Conservation (phyloP, 1,140 invertebrate genomes). For the Drosophila prosaltans region DNA sequence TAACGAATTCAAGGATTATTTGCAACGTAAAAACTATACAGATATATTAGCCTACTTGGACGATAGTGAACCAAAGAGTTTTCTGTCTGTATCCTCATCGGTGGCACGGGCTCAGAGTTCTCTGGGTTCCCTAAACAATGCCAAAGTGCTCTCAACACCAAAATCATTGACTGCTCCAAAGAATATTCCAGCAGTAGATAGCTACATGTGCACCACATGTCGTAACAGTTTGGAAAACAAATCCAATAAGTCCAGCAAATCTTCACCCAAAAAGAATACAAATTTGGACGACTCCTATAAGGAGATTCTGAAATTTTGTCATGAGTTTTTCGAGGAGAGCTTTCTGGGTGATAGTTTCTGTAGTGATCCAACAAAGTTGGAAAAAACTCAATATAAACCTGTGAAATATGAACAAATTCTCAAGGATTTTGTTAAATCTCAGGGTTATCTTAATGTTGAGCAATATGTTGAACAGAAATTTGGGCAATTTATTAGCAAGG, state of each 20-base stretch:
- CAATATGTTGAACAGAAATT: slow-evolving; percentile 71
- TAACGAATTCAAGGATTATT: slow-evolving; percentile 69
- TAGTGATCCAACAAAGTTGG: slow-evolving; percentile 36
- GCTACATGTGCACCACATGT: slow-evolving; percentile 49
- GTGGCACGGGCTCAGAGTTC: slow-evolving; percentile 64
- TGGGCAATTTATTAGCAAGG: slow-evolving; percentile 58
- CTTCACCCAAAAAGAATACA: neutral
- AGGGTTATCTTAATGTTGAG: slow-evolving; percentile 52
- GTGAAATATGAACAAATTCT: slow-evolving; percentile 63
- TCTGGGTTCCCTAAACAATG: slow-evolving; percentile 55
- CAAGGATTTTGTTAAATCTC: slow-evolving; percentile 52
- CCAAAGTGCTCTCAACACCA: slow-evolving; percentile 58
- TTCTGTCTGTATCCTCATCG: slow-evolving; percentile 61
- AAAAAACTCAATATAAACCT: slow-evolving; percentile 49
- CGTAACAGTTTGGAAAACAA: slow-evolving; percentile 37
- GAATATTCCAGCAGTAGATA: slow-evolving; percentile 34
- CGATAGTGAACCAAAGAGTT: slow-evolving; percentile 55
- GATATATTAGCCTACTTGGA: slow-evolving; percentile 72
- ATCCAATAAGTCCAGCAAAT: neutral
- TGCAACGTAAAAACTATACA: slow-evolving; percentile 72
- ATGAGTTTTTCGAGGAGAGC: slow-evolving; percentile 62
- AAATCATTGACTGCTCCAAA: slow-evolving; percentile 53
- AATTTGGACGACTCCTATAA: slow-evolving; percentile 38
- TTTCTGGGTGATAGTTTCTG: neutral
- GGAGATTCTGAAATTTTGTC: slow-evolving; percentile 63